Conservation (phyloP, 2,888 invertebrate genomes). For the Tinea pellionella region DNA sequence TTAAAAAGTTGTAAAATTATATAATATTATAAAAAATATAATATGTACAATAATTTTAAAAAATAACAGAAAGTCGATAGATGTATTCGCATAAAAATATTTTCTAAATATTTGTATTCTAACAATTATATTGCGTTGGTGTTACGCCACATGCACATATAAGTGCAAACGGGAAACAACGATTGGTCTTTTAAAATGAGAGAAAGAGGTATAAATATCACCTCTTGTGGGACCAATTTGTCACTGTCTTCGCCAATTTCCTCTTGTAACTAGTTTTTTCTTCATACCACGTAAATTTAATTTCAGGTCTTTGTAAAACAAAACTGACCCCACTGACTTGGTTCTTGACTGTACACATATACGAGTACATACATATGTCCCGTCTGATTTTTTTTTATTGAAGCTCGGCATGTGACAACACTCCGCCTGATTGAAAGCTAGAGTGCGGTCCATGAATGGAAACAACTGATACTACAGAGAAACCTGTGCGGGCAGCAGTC, state of each 20-base stretch:
- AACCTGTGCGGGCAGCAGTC: too few relatives aligned
- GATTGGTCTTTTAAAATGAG: neutral
- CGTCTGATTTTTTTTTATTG: too few relatives aligned
- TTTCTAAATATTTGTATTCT: neutral
- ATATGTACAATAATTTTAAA: too few relatives aligned
- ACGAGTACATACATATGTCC: too few relatives aligned
- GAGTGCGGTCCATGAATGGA: too few relatives aligned
- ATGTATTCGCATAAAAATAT: neutral
- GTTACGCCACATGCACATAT: neutral
- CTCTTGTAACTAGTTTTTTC: conserved; percentile 67
- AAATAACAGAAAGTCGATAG: neutral
- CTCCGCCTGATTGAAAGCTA: too few relatives aligned
- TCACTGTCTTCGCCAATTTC: conserved; percentile 67
- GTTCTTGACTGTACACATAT: neutral
- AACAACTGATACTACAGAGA: too few relatives aligned
- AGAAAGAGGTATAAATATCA: neutral
- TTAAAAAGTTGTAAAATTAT: too few relatives aligned
- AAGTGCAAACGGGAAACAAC: neutral
- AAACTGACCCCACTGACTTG: conserved; percentile 28
- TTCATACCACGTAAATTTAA: conserved; percentile 64
- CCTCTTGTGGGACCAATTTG: conserved; percentile 47
- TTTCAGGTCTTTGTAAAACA: conserved; percentile 57
- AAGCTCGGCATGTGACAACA: too few relatives aligned
- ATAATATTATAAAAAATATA: too few relatives aligned
- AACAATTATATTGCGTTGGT: conserved; percentile 10